Evolutionary conservation across 2,888 invertebrate species (phyloP).

Genomic region (Drosophila falleni): DNA sequence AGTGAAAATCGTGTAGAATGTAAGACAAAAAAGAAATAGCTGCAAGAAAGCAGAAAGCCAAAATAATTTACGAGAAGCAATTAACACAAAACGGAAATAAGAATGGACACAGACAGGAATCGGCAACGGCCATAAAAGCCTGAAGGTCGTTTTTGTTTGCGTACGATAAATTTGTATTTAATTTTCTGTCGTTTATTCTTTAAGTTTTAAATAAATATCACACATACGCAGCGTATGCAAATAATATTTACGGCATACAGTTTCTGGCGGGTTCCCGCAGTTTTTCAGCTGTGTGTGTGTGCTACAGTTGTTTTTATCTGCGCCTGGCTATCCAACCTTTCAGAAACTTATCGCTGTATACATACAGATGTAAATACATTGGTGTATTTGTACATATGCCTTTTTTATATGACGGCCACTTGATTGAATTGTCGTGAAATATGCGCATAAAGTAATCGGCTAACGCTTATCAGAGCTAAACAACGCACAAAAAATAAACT

Average conservation of each 20-base stretch:
- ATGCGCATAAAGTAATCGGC: conserved; percentile 50
- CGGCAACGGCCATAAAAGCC: conserved; percentile 37
- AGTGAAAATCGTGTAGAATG: conserved; percentile 5
- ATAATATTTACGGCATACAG: conserved; percentile 43
- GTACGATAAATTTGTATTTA: conserved; percentile 48
- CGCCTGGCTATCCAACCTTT: conserved; percentile 61
- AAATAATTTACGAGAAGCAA: conserved; percentile 30
- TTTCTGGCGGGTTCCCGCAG: conserved; percentile 34
- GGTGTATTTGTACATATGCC: conserved; percentile 10
- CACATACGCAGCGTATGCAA: conserved; percentile 56
- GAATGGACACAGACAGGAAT: conserved; percentile 25
- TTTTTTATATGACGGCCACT: conserved; percentile 30
- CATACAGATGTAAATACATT: conserved; percentile 4
- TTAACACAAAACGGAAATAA: conserved; percentile 50
- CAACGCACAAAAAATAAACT: conserved; percentile 19
- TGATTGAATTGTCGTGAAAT: conserved; percentile 60
- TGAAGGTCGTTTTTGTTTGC: conserved; percentile 75
- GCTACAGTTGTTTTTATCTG: conserved; percentile 48
- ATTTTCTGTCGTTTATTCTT: conserved; percentile 26
- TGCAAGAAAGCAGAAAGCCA: conserved; percentile 35
- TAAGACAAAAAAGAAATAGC: conserved; percentile 8
- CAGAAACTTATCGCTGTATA: conserved; percentile 55
- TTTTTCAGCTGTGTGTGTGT: conserved; percentile 26
- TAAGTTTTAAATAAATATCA: conserved; percentile 57
- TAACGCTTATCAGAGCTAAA: conserved; percentile 51